Evolutionary conservation across 2,888 invertebrate species (phyloP), one percentile per base, ranked within the genome.

Genomic region (Lepeophtheirus nordmannii): DNA sequence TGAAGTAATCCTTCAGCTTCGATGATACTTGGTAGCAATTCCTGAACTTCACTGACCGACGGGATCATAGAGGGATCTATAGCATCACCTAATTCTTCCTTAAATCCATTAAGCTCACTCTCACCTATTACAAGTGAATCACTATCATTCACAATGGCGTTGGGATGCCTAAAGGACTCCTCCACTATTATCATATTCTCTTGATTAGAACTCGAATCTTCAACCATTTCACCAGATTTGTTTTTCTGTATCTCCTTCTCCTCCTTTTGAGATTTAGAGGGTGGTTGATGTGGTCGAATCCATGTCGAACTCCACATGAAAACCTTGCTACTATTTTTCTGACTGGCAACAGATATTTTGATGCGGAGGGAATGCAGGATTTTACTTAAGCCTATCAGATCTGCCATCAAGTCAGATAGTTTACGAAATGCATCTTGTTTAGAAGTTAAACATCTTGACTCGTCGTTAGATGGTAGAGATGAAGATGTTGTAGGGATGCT

Each of bases 241-340:
- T 17, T 20, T 10, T 17, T 11, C 60, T 22, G 2, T 11, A 17
- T 17, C 22, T 10, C 7, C 5, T 10, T 10, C 1, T 20, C 62
- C n/a, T 38, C 39, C 7, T 40, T 17, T 17, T 17, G 17, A 11
- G 30, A 17, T 30, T 60, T 38, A 10, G 17, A 17, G 17, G 38
- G 23, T 20, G 62, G 62, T 17, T 37, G 10, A 40, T 39, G 30
- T 20, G 64, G 17, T 30, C 11, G 9, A 17, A 40, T 23, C 66
- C 66, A 66, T 5, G 37, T 20, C 14, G 66, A 58, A 22, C 39
- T 39, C 66, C 66, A 66, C 66, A 66, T 66, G 53, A 66, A 66
- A 22, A 66, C 66, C 17, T 66, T 66, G 60, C 58, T 58, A 37
- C 58, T 58, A 39, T 66, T 66, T 17, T n/a, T 17, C 60, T 66